Evolutionary conservation across 1,140 invertebrate genomes (phyloP).

Genomic region (Reticulitermes speratus): DNA sequence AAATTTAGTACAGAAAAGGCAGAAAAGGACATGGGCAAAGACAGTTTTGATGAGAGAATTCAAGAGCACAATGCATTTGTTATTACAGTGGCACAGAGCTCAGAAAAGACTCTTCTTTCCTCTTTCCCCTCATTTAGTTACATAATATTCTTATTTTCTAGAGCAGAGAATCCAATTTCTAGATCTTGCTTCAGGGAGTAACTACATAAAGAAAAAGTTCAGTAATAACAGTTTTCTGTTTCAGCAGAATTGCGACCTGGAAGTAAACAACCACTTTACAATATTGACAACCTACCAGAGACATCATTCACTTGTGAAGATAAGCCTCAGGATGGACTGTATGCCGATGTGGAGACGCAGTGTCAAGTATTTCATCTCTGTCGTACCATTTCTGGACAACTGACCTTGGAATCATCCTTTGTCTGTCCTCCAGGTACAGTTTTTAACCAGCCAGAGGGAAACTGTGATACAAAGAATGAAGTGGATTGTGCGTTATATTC

Average conservation of each 20-base stretch:
- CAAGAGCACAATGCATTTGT: too few species aligned
- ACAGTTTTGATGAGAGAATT: too few species aligned
- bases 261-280: not conserved
- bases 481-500: conserved; percentile 27
- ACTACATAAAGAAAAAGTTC: too few species aligned
- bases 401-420: conserved; percentile 20
- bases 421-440: conserved; percentile 26
- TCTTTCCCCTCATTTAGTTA: too few species aligned
- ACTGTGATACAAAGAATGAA: conserved; percentile 23
- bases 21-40: too few species aligned
- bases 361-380: conserved; percentile 31
- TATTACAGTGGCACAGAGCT: too few species aligned
- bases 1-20: too few species aligned
- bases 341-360: conserved; percentile 47
- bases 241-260: not conserved
- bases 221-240: not conserved
- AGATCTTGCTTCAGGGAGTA: too few species aligned
- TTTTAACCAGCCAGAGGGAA: conserved; percentile 26
- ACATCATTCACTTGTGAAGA: conserved; percentile 51
- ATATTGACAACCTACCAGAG: conserved; percentile 40
- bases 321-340: conserved; percentile 50
- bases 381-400: not conserved
- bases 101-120: too few species aligned
- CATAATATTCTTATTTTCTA: too few species aligned
- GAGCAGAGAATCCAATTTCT: too few species aligned